phyloP scores from a whole-genome alignment of 2,797 vertebrate genomes.

The Syngnathus acus region DNA sequence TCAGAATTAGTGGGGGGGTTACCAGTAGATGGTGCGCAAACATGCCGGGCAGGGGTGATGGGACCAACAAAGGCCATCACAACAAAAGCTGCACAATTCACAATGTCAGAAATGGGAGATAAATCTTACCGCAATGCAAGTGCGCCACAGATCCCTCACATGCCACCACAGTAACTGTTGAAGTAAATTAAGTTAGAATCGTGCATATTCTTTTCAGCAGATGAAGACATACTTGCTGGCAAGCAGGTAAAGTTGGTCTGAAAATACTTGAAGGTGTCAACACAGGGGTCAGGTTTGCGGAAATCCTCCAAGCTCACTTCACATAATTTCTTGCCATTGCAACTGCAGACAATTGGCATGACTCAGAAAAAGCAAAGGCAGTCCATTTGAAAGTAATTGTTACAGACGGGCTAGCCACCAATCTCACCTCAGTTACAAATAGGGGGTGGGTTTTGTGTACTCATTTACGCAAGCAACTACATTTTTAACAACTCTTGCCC shows the following conservation, averaged over 20 bases:
- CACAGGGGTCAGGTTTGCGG: constrained; percentile 27
- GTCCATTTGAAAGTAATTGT: too few relatives aligned
- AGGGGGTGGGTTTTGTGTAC: too few relatives aligned
- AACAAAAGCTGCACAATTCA: too few relatives aligned
- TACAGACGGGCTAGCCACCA: too few relatives aligned
- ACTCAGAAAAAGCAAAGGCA: too few relatives aligned
- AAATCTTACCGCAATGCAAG: constrained; percentile 30
- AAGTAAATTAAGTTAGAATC: constrained; percentile 1
- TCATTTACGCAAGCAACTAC: background rate
- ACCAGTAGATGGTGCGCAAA: too few relatives aligned
- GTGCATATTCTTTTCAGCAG: background rate
- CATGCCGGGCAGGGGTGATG: too few relatives aligned
- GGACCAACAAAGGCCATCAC: background rate
- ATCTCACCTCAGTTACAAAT: background rate
- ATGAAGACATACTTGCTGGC: constrained; percentile 40
- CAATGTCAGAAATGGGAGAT: too few relatives aligned
- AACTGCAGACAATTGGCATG: constrained; percentile 27
- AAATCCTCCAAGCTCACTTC: constrained; percentile 14
- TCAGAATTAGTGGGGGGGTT: too few relatives aligned
- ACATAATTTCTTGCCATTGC: constrained; percentile 43
- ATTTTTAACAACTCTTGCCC: background rate
- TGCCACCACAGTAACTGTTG: constrained; percentile 17
- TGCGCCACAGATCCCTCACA: constrained; percentile 30
- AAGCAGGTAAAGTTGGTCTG: constrained; percentile 45
- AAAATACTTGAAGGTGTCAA: constrained; percentile 37